These are phyloP conservation scores for Marasmarcha lunaedactyla DNA, from an alignment of 2,888 invertebrate species.

Conservation along the genomic window DNA sequence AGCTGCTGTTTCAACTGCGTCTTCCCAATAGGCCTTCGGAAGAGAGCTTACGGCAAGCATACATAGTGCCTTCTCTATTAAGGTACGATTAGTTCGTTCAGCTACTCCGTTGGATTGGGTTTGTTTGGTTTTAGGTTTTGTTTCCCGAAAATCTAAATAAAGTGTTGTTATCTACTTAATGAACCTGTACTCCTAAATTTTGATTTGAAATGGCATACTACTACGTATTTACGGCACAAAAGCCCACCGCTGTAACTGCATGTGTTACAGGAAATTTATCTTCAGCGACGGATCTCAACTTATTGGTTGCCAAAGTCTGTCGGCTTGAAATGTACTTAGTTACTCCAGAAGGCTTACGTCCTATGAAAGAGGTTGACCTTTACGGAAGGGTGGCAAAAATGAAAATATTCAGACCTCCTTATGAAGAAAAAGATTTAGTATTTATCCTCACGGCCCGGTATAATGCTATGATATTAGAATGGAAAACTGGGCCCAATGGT, in stretches of 20 bases:
- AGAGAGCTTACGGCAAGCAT: no score
- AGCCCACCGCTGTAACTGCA: conserved; percentile 96
- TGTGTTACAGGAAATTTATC: conserved; percentile 98
- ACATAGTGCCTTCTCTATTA: no score
- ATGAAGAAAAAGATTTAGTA: conserved; percentile 91
- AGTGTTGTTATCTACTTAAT: no score
- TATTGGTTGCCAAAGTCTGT: conserved; percentile 95
- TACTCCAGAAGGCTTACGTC: conserved; percentile 94
- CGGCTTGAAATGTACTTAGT: conserved; percentile 95
- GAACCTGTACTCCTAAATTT: no score
- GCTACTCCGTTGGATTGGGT: conserved; percentile 10
- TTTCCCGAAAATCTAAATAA: no score
- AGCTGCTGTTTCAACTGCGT: no score
- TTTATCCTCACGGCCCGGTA: conserved; percentile 94
- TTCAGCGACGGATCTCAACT: conserved; percentile 91
- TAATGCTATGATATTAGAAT: conserved; percentile 98
- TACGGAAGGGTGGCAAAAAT: conserved; percentile 96
- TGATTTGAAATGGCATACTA: conserved; percentile 80
- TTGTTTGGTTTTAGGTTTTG: conserved; percentile 7
- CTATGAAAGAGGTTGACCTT: conserved; percentile 94
- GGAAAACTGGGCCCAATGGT: conserved; percentile 77
- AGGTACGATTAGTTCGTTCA: no score
- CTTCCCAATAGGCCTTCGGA: no score
- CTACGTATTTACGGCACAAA: conserved; percentile 98
- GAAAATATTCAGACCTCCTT: conserved; percentile 91